Evolutionary conservation across 2,113 vertebrate species (phyloP), one percentile per base, ranked within the genome.

Genomic region (Muscicapa adusta): DNA sequence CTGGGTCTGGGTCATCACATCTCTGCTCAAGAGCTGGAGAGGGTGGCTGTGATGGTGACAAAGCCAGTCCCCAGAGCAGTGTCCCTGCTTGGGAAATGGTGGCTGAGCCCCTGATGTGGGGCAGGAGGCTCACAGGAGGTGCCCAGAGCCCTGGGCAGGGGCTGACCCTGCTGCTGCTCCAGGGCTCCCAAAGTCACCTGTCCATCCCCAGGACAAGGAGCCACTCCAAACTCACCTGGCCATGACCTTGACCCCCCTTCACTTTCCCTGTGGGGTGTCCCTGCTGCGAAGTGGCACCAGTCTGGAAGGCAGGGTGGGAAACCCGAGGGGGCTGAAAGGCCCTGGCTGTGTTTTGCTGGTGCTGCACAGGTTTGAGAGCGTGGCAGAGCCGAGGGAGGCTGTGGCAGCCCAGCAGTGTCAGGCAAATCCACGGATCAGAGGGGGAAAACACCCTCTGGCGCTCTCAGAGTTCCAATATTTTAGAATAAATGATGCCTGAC

Each of bases 401-500:
- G n/a, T 3, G 8, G 73, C 3, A 2, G 15, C 71, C 40, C 0
- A 2, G 61, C 57, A 67, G 28, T 40, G 62, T 25, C 50, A 60
- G 80, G n/a, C 33, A 15, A 28, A 29, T 2, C 11, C 2, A 2
- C 2, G 4, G 57, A 45, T 54, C 3, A 5, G 29, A 68, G 54
- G 2, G 50, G 50, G 34, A 18, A 22, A 9, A 2, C 40, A 40
- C 45, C 48, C 23, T 26, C 51, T 62, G 81, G 62, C 11, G 0
- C 28, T 74, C 71, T 84, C 65, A 16, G 70, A 89, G 70, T 63
- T 43, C 71, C 51, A 11, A 23, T 89, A 72, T 89, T 91, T 50
- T 82, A 88, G 51, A 95, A 88, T 82, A 92, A 92, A 95, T 89
- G 72, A 90, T 31, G 33, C 58, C 76, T 89, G 75, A 92, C 89